A percentile compares a stretch with the other conserved stretches of the same genome.
These are phyloP conservation scores for Eristalis intricaria DNA, from an alignment of 2,888 invertebrate genomes.

Conservation along the genomic window DNA sequence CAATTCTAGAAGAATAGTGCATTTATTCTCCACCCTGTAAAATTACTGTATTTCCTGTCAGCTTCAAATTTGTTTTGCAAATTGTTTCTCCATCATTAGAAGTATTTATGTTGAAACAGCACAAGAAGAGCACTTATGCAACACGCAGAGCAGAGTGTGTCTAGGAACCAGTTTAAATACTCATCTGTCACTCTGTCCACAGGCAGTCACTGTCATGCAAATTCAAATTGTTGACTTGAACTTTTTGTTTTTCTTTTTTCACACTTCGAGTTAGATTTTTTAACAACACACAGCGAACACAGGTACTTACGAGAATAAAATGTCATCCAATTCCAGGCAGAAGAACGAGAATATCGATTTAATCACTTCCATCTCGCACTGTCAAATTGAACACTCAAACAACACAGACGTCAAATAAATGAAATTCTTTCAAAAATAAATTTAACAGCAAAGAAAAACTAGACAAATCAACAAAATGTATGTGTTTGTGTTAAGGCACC, in stretches of 20 bases:
- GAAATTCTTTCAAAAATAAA: neutral
- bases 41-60: neutral
- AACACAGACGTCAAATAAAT: neutral
- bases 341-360: constrained; percentile 60
- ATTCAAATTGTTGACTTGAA: neutral
- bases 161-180: neutral
- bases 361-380: constrained; percentile 25
- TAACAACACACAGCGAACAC: neutral
- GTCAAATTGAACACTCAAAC: neutral
- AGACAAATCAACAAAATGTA: neutral
- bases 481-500: constrained; percentile 13
- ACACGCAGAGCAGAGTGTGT: neutral
- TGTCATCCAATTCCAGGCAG: constrained; percentile 37
- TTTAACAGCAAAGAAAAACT: neutral
- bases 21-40: neutral
- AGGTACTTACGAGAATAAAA: constrained; percentile 57
- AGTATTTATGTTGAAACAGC: neutral
- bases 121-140: neutral
- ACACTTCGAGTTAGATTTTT: neutral
- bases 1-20: neutral
- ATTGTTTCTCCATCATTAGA: neutral
- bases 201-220: neutral
- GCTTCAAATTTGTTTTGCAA: neutral
- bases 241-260: neutral
- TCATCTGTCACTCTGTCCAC: neutral